Conservation (phyloP, 2,113 vertebrate genomes). For the Lynx canadensis region DNA sequence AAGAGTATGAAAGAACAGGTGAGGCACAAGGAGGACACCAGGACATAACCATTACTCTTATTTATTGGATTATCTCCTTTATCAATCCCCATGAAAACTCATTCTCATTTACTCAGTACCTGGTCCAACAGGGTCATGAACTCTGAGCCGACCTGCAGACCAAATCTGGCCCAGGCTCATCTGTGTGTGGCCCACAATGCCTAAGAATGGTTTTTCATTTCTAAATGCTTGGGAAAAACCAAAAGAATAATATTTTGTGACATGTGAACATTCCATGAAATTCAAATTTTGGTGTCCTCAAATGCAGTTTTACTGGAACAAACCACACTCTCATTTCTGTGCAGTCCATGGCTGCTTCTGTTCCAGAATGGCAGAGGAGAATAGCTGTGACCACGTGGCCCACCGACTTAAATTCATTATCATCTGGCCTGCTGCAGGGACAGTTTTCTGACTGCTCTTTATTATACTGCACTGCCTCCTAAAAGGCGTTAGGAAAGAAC, state of each 20-base stretch:
- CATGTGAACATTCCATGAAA: background rate
- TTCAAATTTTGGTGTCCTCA: background rate
- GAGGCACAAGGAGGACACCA: background rate
- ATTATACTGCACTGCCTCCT: background rate
- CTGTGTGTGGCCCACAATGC: background rate
- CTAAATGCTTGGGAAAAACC: background rate
- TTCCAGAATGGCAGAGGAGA: accelerated
- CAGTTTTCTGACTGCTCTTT: background rate
- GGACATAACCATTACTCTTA: background rate
- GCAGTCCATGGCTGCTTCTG: too few relatives aligned
- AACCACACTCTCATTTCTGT: background rate
- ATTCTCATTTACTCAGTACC: background rate
- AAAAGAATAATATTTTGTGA: background rate
- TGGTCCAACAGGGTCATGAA: background rate
- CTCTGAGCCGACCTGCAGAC: background rate
- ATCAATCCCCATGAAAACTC: background rate
- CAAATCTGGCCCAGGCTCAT: background rate
- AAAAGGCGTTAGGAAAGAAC: background rate
- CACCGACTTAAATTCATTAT: background rate
- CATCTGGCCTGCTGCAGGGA: background rate
- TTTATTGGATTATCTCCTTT: background rate
- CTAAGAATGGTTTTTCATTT: background rate
- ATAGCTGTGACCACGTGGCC: background rate
- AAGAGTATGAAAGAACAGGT: background rate
- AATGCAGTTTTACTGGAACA: background rate